These are phyloP conservation scores for Orchesella cincta DNA, from an alignment of 1,140 invertebrate genomes.

Conservation along the genomic window DNA sequence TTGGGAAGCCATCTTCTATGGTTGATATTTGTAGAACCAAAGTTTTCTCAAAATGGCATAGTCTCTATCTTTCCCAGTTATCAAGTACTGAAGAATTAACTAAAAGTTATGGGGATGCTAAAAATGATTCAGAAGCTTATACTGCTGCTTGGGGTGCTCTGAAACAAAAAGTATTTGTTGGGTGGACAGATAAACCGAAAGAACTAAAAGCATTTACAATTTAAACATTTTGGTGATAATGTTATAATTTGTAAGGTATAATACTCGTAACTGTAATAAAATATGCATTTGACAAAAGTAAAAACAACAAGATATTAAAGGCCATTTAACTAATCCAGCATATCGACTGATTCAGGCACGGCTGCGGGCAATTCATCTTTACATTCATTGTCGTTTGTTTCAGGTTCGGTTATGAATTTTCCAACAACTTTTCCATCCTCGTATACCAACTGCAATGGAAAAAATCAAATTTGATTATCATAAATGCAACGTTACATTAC, in stretches of 20 bases:
- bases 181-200: slow-evolving; percentile 52
- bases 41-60: slow-evolving; percentile 60
- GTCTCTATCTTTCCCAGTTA: slow-evolving; percentile 58
- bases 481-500: background rate
- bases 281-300: too few relatives aligned
- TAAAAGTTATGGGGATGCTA: slow-evolving; percentile 48
- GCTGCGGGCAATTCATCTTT: too few relatives aligned
- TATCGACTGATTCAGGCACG: too few relatives aligned
- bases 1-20: slow-evolving; percentile 59
- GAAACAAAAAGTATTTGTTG: slow-evolving; percentile 45
- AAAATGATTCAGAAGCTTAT: slow-evolving; percentile 49
- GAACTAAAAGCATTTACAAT: background rate
- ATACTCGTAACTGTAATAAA: too few relatives aligned
- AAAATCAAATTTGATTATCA: background rate
- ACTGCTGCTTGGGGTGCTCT: slow-evolving; percentile 47
- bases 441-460: background rate
- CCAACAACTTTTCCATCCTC: background rate
- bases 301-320: too few relatives aligned
- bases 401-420: background rate
- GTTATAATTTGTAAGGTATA: background rate
- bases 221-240: background rate
- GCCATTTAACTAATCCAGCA: too few relatives aligned
- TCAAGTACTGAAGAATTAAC: slow-evolving; percentile 42
- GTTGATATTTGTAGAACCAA: slow-evolving; percentile 67
- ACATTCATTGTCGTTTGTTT: background rate